Evolutionary conservation across 2,797 vertebrate genomes (phyloP).

Genomic region (Orientallactaga sibirica): DNA sequence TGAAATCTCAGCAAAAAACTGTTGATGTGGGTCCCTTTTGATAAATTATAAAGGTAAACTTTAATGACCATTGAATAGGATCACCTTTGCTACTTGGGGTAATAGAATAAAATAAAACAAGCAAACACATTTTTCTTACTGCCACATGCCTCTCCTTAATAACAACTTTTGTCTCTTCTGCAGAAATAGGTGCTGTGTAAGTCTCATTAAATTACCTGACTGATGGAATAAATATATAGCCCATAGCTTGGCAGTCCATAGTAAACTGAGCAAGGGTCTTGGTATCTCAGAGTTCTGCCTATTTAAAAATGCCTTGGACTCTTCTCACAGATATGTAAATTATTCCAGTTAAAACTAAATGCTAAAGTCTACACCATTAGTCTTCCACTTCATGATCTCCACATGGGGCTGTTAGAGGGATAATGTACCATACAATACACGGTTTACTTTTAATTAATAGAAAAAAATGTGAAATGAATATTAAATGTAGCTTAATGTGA

Average conservation of each 20-base stretch:
- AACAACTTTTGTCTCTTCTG: slow-evolving; percentile 98
- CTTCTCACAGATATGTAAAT: slow-evolving; percentile 97
- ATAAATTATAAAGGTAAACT: slow-evolving; percentile 96
- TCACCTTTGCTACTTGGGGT: slow-evolving; percentile 98
- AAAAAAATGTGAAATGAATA: slow-evolving; percentile 97
- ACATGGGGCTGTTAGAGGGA: slow-evolving; percentile 99
- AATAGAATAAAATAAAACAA: slow-evolving; percentile 93
- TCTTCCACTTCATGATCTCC: slow-evolving; percentile 99
- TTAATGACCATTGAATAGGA: slow-evolving; percentile 97
- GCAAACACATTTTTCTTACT: slow-evolving; percentile 99
- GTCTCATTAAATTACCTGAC: slow-evolving; percentile 99
- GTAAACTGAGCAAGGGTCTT: slow-evolving; percentile 89
- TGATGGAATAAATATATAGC: slow-evolving; percentile 92
- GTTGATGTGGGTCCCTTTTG: slow-evolving; percentile 93
- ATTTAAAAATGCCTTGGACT: slow-evolving; percentile 96
- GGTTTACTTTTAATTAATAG: slow-evolving; percentile 99
- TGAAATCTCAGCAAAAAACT: slow-evolving; percentile 97
- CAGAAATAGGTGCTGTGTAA: slow-evolving; percentile 94
- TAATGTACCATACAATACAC: slow-evolving; percentile 99
- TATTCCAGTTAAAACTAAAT: slow-evolving; percentile 96
- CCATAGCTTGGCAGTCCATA: slow-evolving; percentile 92
- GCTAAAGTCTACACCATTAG: slow-evolving; percentile 99
- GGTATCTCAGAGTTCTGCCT: slow-evolving; percentile 94
- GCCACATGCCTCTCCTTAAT: slow-evolving; percentile 98
- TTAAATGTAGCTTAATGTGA: slow-evolving; percentile 98